Conservation (phyloP, 2,888 invertebrate species). For the Rhopalosiphum nymphaeae region DNA sequence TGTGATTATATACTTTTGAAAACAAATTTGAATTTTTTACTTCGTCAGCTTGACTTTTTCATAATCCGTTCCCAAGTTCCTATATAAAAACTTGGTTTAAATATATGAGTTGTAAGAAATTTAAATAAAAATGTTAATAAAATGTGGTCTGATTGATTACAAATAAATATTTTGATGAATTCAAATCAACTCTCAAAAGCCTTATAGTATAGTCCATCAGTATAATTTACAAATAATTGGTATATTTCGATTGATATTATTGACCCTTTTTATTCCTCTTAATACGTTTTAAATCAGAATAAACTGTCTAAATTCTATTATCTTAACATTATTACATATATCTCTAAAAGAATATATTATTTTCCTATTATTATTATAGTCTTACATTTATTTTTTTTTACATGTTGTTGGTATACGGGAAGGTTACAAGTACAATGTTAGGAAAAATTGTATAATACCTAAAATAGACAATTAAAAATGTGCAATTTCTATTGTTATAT, state of each 20-base stretch:
- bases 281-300: not conserved
- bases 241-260: not conserved
- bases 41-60: not conserved
- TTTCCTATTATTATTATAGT: not conserved
- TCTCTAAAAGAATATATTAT: not conserved
- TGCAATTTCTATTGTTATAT: not conserved
- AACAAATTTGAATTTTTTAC: not conserved
- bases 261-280: not conserved
- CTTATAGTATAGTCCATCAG: not conserved
- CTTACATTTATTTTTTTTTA: not conserved
- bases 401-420: not conserved
- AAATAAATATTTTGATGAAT: not conserved
- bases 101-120: not conserved
- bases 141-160: not conserved
- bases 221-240: not conserved
- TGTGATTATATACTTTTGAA: not conserved
- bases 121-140: not conserved
- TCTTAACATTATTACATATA: not conserved
- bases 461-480: not conserved
- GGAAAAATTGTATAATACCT: not conserved
- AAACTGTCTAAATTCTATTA: not conserved
- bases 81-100: not conserved
- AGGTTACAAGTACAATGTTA: not conserved
- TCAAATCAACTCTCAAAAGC: not conserved
- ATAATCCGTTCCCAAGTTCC: not conserved